Evolutionary conservation across 2,113 vertebrate species (phyloP).

Genomic region (Podiceps cristatus): DNA sequence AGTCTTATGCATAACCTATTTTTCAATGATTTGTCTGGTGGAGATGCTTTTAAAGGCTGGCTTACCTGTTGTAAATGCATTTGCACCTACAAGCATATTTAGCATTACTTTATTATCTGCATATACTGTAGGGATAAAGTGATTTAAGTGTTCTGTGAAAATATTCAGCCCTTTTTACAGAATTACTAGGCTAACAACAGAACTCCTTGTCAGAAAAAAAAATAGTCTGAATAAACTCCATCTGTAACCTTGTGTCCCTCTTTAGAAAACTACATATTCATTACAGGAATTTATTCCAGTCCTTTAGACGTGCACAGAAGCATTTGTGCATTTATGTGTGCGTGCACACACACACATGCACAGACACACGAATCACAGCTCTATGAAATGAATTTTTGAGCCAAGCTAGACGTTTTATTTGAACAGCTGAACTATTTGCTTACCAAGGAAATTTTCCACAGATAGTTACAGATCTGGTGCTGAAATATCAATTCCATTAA

Average conservation of each 20-base stretch:
- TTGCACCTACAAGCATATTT: background rate
- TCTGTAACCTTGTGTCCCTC: background rate
- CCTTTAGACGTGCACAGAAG: background rate
- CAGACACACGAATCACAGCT: background rate
- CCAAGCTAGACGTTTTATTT: background rate
- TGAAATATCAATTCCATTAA: background rate
- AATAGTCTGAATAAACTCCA: background rate
- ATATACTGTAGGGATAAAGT: background rate
- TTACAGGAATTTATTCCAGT: background rate
- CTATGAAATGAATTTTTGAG: background rate
- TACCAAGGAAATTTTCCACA: background rate
- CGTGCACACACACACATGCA: background rate
- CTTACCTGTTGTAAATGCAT: background rate
- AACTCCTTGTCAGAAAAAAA: background rate
- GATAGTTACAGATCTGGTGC: background rate
- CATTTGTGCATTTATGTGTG: accelerated
- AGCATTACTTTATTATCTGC: background rate
- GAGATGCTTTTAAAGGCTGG: background rate
- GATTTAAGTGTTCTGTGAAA: background rate
- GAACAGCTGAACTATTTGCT: background rate
- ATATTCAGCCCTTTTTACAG: background rate
- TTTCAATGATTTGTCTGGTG: background rate
- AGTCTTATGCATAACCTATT: background rate
- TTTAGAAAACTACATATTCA: background rate
- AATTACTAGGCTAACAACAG: background rate